Evolutionary conservation across 2,797 vertebrate species (phyloP).

Genomic region (Rhincodon typus): DNA sequence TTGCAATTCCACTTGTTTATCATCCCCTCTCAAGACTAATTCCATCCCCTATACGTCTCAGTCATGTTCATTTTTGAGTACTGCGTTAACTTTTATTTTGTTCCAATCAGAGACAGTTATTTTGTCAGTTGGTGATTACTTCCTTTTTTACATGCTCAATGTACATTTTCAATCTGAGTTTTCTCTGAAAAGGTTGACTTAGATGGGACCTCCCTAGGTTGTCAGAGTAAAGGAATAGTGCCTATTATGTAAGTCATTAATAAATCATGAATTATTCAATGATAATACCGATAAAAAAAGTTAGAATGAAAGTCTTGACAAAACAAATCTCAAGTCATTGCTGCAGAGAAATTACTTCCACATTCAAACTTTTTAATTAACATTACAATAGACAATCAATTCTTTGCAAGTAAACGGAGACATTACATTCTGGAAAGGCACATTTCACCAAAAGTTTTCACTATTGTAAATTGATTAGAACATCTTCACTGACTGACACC

Average conservation of each 20-base stretch:
- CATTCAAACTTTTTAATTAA: background rate
- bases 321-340: background rate
- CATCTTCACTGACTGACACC: background rate
- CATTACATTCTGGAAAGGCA: background rate
- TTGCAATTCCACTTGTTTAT: background rate
- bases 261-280: background rate
- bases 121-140: background rate
- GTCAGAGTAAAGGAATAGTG: no score
- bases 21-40: background rate
- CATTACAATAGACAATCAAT: background rate
- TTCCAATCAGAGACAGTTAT: background rate
- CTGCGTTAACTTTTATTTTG: background rate
- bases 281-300: background rate
- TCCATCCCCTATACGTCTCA: background rate
- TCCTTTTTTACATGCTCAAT: background rate
- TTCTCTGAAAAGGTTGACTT: background rate
- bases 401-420: background rate
- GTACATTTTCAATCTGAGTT: background rate
- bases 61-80: background rate
- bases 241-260: no score
- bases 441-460: background rate
- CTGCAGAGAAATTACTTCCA: background rate
- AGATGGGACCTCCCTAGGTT: background rate
- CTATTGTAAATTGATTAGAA: background rate
- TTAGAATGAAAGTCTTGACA: background rate